These are phyloP conservation scores for Agrochola lota DNA, from an alignment of 2,888 invertebrate genomes.

Conservation along the genomic window DNA sequence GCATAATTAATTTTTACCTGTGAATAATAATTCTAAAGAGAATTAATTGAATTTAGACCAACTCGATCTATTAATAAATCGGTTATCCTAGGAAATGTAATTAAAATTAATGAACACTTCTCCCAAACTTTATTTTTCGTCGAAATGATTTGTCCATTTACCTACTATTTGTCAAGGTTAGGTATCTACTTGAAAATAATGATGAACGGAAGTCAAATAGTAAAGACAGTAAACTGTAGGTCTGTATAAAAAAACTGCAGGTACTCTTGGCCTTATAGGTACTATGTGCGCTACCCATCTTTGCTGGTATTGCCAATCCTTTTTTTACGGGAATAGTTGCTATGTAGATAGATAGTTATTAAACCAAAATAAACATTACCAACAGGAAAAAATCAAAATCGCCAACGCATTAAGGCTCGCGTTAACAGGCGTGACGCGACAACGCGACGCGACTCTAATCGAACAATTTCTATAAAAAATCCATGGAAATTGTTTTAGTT, in stretches of 20 bases:
- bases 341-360: neutral
- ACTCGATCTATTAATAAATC: neutral
- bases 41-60: neutral
- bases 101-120: neutral
- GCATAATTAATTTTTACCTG: too few species aligned
- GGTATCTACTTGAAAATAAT: neutral
- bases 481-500: too few species aligned
- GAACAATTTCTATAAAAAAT: too few species aligned
- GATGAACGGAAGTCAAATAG: neutral
- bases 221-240: neutral
- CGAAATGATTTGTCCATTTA: neutral
- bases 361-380: too few species aligned
- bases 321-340: neutral
- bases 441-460: too few species aligned
- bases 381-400: neutral
- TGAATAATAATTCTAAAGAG: too few species aligned
- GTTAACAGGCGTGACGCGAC: too few species aligned
- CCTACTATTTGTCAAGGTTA: neutral
- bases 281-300: too few species aligned
- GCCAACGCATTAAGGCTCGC: too few species aligned
- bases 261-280: neutral
- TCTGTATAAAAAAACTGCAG: neutral
- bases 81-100: neutral
- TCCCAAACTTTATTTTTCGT: neutral
- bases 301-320: neutral